These are phyloP conservation scores for Nymphalis urticae DNA, from an alignment of 2,888 invertebrate genomes.

Conservation along the genomic window DNA sequence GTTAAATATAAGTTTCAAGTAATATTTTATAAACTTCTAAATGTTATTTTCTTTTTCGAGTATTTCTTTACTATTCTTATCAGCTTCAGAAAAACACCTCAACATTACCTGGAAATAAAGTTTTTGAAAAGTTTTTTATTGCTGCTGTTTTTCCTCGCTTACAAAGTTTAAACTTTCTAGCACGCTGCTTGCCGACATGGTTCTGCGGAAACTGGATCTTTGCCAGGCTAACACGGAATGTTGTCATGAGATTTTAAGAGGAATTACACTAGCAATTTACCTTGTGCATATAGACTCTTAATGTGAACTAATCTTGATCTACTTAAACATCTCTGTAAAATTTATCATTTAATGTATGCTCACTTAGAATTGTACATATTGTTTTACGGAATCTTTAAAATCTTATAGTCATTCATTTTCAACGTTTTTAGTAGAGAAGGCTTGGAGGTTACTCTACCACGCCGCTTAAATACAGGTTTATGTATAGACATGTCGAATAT, in stretches of 20 bases:
- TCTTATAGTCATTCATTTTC: too few species aligned
- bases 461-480: too few species aligned
- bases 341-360: not conserved
- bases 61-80: conserved; percentile 4
- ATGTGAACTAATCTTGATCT: conserved; percentile 23
- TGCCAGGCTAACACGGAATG: conserved; percentile 58
- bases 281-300: conserved; percentile 12
- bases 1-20: not conserved
- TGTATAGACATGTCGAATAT: too few species aligned
- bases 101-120: conserved; percentile 27
- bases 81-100: conserved; percentile 11
- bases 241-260: conserved; percentile 56
- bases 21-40: not conserved
- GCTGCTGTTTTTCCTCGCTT: conserved; percentile 35
- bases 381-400: too few species aligned
- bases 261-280: conserved; percentile 30
- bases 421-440: too few species aligned
- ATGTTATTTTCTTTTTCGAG: conserved; percentile 4
- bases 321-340: conserved; percentile 18
- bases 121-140: conserved; percentile 36
- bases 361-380: not conserved
- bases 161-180: conserved; percentile 34
- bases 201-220: conserved; percentile 49
- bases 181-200: conserved; percentile 33
- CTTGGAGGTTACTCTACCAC: too few species aligned